A percentile compares a stretch with the other conserved stretches of the same genome.
These are phyloP conservation scores for Azemiops feae DNA, from an alignment of 2,113 vertebrate species.

Conservation along the genomic window DNA sequence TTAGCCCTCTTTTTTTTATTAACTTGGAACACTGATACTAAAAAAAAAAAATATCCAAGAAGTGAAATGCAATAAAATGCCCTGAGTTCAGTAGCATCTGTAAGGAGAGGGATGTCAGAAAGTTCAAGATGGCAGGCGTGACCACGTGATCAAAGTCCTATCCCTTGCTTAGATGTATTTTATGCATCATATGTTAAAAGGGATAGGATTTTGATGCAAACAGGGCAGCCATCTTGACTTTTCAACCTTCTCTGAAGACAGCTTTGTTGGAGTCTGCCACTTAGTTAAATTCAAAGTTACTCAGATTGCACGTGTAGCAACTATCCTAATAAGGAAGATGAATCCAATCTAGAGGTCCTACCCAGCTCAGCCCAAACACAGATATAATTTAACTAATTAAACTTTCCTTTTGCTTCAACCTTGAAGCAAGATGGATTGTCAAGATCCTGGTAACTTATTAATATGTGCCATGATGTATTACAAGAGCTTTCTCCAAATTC, in stretches of 20 bases:
- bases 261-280: not conserved
- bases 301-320: not conserved
- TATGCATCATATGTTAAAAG: not conserved
- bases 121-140: not conserved
- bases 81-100: not conserved
- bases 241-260: not conserved
- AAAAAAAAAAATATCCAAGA: not conserved
- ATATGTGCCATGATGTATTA: not conserved
- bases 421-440: not conserved
- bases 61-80: conserved; percentile 26
- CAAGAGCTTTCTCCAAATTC: conserved; percentile 3
- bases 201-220: not conserved
- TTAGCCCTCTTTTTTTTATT: not conserved
- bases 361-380: not conserved
- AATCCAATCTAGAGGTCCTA: no score
- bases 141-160: not conserved
- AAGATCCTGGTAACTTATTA: not conserved
- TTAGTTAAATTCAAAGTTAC: not conserved
- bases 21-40: conserved; percentile 21
- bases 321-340: not conserved
- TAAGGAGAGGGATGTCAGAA: not conserved
- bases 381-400: not conserved
- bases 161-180: not conserved
- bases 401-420: not conserved
- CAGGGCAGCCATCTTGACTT: not conserved